Evolutionary conservation across 2,797 vertebrate species (phyloP).

Genomic region (Melanotaenia maccullochi): DNA sequence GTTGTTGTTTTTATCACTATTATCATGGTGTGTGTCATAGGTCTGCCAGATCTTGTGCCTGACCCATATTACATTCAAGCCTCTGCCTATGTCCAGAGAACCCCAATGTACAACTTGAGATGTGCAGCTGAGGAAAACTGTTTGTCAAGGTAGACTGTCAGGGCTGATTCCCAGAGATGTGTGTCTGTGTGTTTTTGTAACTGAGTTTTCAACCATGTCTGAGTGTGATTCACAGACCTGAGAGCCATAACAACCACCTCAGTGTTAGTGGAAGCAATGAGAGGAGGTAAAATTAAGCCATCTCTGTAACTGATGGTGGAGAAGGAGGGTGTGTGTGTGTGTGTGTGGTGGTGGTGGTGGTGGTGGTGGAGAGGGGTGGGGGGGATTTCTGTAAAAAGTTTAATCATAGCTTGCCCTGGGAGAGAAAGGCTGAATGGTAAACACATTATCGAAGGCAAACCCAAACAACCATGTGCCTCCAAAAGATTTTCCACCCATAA

Average conservation of each 20-base stretch:
- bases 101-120: constrained; percentile 96
- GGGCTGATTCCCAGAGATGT: neutral
- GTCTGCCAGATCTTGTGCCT: constrained; percentile 95
- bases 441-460: constrained; percentile 75
- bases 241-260: constrained; percentile 62
- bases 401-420: constrained; percentile 67
- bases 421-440: constrained; percentile 77
- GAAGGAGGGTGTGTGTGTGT: neutral
- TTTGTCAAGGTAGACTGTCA: constrained; percentile 89
- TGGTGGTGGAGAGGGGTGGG: constrained; percentile 29
- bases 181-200: too few relatives aligned
- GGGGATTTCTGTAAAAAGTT: constrained; percentile 62
- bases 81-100: constrained; percentile 92
- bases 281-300: constrained; percentile 64
- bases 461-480: constrained; percentile 63
- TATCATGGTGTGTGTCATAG: constrained; percentile 68
- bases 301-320: constrained; percentile 51
- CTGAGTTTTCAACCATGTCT: constrained; percentile 20
- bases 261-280: constrained; percentile 52
- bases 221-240: constrained; percentile 51
- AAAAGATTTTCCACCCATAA: constrained; percentile 66
- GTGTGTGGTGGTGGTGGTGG: neutral
- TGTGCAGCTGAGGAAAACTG: constrained; percentile 98
- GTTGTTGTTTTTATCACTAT: neutral
- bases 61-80: constrained; percentile 97